These are phyloP conservation scores for Metalampra italica DNA, from an alignment of 2,888 invertebrate species.

Conservation along the genomic window DNA sequence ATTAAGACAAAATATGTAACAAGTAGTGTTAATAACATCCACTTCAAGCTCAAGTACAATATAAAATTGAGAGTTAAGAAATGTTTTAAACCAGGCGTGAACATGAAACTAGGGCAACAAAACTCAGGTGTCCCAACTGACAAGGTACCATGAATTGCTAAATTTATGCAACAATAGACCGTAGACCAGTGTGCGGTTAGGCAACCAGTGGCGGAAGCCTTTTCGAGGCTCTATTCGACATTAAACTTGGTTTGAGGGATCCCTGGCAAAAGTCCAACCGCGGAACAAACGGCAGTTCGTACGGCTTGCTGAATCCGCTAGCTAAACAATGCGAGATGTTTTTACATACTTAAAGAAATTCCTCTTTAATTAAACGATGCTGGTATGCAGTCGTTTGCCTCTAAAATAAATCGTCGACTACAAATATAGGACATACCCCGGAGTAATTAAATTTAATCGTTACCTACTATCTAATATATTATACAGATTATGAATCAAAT, in stretches of 20 bases:
- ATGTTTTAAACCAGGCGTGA: not conserved
- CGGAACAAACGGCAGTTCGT: conserved; percentile 26
- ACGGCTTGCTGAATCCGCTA: conserved; percentile 4
- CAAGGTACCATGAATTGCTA: conserved; percentile 1
- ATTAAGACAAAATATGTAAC: no score
- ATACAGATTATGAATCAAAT: no score
- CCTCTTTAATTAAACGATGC: conserved; percentile 1
- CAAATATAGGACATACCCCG: no score
- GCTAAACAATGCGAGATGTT: not conserved
- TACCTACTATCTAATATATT: no score
- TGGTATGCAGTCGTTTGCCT: no score
- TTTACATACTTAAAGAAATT: not conserved
- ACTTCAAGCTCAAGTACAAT: no score
- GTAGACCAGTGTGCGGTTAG: conserved; percentile 16
- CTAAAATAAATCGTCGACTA: no score
- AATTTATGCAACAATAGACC: conserved; percentile 1
- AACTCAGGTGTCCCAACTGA: not conserved
- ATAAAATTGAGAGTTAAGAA: no score
- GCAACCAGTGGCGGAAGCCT: conserved; percentile 13
- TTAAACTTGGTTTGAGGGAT: conserved; percentile 39
- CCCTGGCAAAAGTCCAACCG: conserved; percentile 40
- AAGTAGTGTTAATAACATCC: no score
- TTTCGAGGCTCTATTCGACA: conserved; percentile 22
- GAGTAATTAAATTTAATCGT: no score
- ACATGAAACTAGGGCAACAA: not conserved